Conservation (phyloP, 2,888 invertebrate species). For the Agriopis marginaria region DNA sequence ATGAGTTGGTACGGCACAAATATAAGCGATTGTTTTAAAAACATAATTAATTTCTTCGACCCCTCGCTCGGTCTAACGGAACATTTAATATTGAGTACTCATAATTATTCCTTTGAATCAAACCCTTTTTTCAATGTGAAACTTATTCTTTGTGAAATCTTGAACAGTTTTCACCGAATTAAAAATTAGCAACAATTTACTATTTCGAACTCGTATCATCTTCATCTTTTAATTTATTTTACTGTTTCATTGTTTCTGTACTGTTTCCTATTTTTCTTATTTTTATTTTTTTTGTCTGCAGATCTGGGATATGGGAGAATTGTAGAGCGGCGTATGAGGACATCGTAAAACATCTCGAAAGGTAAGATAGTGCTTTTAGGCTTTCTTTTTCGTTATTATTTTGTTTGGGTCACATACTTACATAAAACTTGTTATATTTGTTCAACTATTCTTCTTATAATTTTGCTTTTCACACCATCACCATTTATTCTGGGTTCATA, state of each 20-base stretch:
- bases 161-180: conserved; percentile 54
- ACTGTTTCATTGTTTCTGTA: conserved; percentile 52
- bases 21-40: conserved; percentile 85
- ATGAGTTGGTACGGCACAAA: conserved; percentile 81
- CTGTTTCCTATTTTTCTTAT: conserved; percentile 70
- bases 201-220: conserved; percentile 39
- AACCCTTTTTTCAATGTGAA: conserved; percentile 70
- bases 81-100: conserved; percentile 86
- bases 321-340: conserved; percentile 98
- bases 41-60: conserved; percentile 84
- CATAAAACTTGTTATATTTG: background rate
- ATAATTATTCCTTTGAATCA: conserved; percentile 83
- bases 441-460: conserved; percentile 22
- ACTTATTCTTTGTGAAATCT: conserved; percentile 73
- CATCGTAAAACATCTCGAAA: conserved; percentile 97
- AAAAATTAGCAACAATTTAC: background rate
- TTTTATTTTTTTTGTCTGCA: conserved; percentile 85
- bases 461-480: conserved; percentile 28
- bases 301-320: conserved; percentile 97
- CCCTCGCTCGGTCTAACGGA: conserved; percentile 80
- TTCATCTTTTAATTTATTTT: conserved; percentile 52
- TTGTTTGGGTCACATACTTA: conserved; percentile 14
- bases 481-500: conserved; percentile 27
- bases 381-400: conserved; percentile 27
- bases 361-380: conserved; percentile 86